A percentile compares a stretch with the other conserved stretches of the same genome.
phyloP scores from a whole-genome alignment of 2,797 vertebrate genomes.

The Coregonus suidteri region DNA sequence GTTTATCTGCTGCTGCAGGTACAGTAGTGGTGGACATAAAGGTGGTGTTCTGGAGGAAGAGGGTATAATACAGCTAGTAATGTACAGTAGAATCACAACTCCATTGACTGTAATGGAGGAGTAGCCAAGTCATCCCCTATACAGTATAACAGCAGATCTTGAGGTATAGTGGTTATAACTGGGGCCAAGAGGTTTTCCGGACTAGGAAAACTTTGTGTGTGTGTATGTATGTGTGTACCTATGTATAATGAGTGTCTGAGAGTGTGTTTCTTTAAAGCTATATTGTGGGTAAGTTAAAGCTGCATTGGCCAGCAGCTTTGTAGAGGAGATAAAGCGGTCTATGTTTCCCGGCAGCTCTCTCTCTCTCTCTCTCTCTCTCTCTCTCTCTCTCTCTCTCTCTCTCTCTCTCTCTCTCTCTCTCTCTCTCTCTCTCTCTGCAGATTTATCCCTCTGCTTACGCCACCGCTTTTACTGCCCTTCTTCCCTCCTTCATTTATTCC shows the following conservation, averaged over 20 bases:
- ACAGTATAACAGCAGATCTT: no score
- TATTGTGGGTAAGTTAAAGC: constrained; percentile 32
- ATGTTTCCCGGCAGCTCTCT: constrained; percentile 64
- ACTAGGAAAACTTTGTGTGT: neutral
- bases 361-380: no score
- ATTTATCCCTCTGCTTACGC: constrained; percentile 74
- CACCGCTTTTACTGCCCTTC: constrained; percentile 67
- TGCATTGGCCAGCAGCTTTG: constrained; percentile 43
- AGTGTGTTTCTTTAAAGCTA: constrained; percentile 8
- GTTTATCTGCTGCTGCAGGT: constrained; percentile 46
- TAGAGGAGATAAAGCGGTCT: constrained; percentile 64
- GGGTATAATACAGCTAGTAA: no score
- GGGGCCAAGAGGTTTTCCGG: neutral
- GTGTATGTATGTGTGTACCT: constrained; percentile 14
- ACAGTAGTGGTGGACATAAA: neutral
- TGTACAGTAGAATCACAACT: no score
- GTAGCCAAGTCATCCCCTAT: no score
- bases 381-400: neutral
- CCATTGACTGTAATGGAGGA: no score
- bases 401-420: neutral
- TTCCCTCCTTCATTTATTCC: constrained; percentile 43
- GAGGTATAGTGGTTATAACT: no score
- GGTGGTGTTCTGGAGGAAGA: no score
- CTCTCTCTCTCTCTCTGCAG: constrained; percentile 48
- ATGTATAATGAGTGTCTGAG: neutral